Base-by-base conservation (phyloP, 92 coral and sea anemone genomes). In the Meandrina meandrites region DNA sequence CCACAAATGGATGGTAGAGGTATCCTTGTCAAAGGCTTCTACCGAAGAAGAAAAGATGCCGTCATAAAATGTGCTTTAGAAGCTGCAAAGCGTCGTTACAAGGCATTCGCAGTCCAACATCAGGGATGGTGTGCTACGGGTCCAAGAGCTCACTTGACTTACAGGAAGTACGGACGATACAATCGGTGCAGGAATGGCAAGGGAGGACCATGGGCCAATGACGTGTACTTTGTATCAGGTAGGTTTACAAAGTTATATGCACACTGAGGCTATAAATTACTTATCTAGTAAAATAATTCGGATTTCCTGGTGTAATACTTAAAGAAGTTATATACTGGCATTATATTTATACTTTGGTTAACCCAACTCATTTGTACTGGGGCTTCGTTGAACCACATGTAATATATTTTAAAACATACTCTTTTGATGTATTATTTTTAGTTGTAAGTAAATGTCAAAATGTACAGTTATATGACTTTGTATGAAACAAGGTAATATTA, bases 191-290 rank as follows among this genome's bases (percentile, higher is more conserved):
- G 69, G 79, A 91, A 91, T 31, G 94, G 94, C 57, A 62, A 84
- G 19, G 94, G 94, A 54, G 94, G 92, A 1, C 89, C 94, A 0
- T 91, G 89, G 86, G 92, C 92, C 2, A 91, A 91, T 67, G 90
- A 91, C 78, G 94, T 91, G 32, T 91, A 91, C 86, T 54, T 67
- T 28, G n/a, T 85, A 13, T 77, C 64, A 22, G 88, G 88, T 85
- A 24, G 47, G 87, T 73, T 73, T 19, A 73, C 37, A 21, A 1
- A 71, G 42, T 4, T 72, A 32, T 57, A 15, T 32, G 77, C 47
- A 1, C 37, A n/a, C n/a, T n/a, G n/a, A 72, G 31, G 69, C 69
- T 22, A 18, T 57, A 57, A 57, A 5, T 57, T 4, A 19, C 60
- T 40, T 40, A 40, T 40, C 6, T n/a, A n/a, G 45, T 6, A 40